Percentiles rank a stretch among this genome's conserved stretches.
phyloP scores from a whole-genome alignment of 2,888 invertebrate genomes.

The Rhamnusium bicolor region DNA sequence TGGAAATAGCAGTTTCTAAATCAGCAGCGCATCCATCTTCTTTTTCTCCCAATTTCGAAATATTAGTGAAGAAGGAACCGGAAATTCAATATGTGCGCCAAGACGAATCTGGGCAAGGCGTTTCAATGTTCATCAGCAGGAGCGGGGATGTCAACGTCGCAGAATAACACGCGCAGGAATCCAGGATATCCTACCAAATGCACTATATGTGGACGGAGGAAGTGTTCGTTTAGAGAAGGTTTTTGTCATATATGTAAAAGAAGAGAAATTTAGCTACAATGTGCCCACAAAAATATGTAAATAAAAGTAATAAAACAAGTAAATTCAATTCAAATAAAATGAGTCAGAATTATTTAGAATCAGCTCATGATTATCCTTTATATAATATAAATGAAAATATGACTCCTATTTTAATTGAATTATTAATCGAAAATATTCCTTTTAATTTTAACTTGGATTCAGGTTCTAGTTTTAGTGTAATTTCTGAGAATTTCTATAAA shows the following conservation, averaged over 20 bases:
- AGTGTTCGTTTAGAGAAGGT: neutral
- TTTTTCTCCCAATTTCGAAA: neutral
- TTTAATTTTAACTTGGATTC: neutral
- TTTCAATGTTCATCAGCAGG: neutral
- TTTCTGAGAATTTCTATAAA: neutral
- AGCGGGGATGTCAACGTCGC: neutral
- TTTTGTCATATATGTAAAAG: neutral
- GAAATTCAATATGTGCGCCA: neutral
- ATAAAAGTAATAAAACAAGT: neutral
- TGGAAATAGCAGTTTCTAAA: constrained; percentile 16
- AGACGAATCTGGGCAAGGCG: neutral
- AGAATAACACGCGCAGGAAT: neutral
- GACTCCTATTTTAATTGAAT: neutral
- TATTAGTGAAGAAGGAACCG: neutral
- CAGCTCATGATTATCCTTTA: neutral
- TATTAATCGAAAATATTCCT: neutral
- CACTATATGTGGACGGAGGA: neutral
- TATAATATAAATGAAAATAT: neutral
- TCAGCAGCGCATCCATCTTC: neutral
- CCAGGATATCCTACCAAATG: neutral
- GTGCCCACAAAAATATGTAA: neutral
- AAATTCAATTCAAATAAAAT: neutral
- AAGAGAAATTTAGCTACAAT: too few relatives aligned
- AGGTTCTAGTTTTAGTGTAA: constrained; percentile 1
- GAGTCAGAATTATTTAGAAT: neutral